Evolutionary conservation across 2,113 vertebrate genomes (phyloP).

Genomic region (Trogon melanurus): DNA sequence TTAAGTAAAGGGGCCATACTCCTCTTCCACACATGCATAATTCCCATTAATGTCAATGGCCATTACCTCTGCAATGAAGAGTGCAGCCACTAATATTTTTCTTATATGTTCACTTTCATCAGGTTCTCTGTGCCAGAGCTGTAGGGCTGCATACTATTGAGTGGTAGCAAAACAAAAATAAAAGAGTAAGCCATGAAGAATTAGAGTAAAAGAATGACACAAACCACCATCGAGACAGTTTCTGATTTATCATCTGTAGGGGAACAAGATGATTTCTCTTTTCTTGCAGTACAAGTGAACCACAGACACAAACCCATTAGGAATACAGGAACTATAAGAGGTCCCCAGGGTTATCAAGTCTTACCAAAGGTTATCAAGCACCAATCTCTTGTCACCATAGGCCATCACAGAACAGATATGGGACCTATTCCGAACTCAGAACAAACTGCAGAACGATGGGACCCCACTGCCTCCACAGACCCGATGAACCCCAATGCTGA

Average conservation of each 20-base stretch:
- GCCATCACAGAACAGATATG: not conserved
- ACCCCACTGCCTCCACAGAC: accelerated
- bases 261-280: not conserved
- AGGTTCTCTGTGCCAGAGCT: conserved; percentile 30
- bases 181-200: conserved; percentile 12
- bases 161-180: conserved; percentile 48
- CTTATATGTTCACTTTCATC: conserved; percentile 49
- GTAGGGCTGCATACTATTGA: conserved; percentile 15
- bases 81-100: conserved; percentile 49
- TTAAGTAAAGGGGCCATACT: conserved; percentile 61
- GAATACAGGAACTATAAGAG: not conserved
- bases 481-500: not conserved
- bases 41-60: conserved; percentile 67
- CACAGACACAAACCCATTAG: not conserved
- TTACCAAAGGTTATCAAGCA: not conserved
- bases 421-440: not conserved
- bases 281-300: not conserved
- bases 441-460: not conserved
- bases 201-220: not conserved
- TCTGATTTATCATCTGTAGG: not conserved
- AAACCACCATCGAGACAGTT: not conserved
- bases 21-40: conserved; percentile 50
- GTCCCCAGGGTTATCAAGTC: not conserved
- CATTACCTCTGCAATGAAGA: conserved; percentile 33
- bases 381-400: not conserved